A percentile compares a stretch with the other conserved stretches of the same genome.
These are phyloP conservation scores for Stegastes partitus DNA, from an alignment of 2,113 vertebrate genomes.

Conservation along the genomic window DNA sequence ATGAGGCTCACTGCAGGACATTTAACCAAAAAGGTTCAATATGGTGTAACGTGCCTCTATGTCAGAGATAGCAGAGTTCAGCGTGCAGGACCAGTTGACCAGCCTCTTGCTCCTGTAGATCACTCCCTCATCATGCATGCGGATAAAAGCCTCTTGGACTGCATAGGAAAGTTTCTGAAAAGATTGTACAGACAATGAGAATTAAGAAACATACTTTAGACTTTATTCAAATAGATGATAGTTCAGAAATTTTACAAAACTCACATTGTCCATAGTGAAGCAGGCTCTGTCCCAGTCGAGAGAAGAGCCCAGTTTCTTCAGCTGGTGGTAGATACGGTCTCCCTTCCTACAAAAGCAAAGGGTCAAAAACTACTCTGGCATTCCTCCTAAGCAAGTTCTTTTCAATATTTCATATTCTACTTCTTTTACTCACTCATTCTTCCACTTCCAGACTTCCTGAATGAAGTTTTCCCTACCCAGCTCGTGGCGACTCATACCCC, in stretches of 20 bases:
- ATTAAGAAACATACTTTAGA: neutral
- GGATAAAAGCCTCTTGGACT: conserved; percentile 91
- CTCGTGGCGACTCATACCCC: conserved; percentile 88
- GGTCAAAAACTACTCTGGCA: neutral
- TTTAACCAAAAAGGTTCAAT: neutral
- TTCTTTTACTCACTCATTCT: conserved; percentile 89
- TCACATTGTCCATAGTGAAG: conserved; percentile 95
- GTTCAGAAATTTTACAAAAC: conserved; percentile 38
- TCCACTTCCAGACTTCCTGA: conserved; percentile 93
- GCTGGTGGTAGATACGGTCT: conserved; percentile 94
- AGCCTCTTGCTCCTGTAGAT: conserved; percentile 94
- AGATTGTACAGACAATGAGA: neutral
- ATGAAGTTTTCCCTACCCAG: conserved; percentile 91
- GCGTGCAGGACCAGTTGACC: conserved; percentile 95
- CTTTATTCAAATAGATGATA: neutral
- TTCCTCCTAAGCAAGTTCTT: neutral
- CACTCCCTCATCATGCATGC: conserved; percentile 90
- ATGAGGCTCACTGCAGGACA: neutral
- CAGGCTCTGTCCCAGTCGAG: conserved; percentile 95
- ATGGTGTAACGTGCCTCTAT: conserved; percentile 86
- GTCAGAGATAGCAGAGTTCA: conserved; percentile 95
- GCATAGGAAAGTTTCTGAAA: conserved; percentile 90
- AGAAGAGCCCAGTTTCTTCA: conserved; percentile 91
- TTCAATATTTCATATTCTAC: neutral
- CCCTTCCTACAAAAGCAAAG: conserved; percentile 86